Evolutionary conservation across 2,113 vertebrate genomes (phyloP), one percentile per base, ranked within the genome.

Genomic region (Syrmaticus mikado): DNA sequence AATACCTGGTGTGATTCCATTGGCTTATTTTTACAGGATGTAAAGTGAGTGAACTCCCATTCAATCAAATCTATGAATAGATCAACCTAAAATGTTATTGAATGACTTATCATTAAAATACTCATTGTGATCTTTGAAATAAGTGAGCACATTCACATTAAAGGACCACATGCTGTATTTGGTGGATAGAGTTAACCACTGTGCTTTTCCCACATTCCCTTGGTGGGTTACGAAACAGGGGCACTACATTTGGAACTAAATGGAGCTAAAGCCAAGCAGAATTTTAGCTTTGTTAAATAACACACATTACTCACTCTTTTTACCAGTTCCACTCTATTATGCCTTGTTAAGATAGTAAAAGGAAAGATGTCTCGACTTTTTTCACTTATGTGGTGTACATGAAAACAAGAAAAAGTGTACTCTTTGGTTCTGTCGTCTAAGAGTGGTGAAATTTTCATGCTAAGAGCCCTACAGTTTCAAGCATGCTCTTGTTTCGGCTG

Each of bases 361-460:
- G 68, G 40, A 88, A 93, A 85, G 45, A 60, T 66, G 46, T 87
- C 62, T 89, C 82, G 74, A 78, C 67, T 92, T 77, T 57, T 92
- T 94, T 88, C 82, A 88, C 60, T 94, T 89, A 45, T 1, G 2
- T 50, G 72, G 61, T 87, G 30, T 93, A 82, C 2, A 11, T 76
- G 74, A 91, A 79, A 87, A 92, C 65, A 85, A 40, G 80, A 85
- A 94, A 94, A 93, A 73, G 67, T 92, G 65, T 93, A 93, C 48
- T 76, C 60, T 40, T 81, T 1, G 1, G 11, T 79, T 81, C 52
- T 78, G 30, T 91, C 36, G 34, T 81, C 87, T 82, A 86, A 88
- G 79, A 84, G 80, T 97, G 79, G 97, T 97, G 95, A 97, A 97
- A 97, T 95, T 96, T 96, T 97, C 95, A 96, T 97, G 95, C 92